Evolutionary conservation across 2,113 vertebrate genomes (phyloP), one percentile per base, ranked within the genome.

Genomic region (Ictalurus punctatus): DNA sequence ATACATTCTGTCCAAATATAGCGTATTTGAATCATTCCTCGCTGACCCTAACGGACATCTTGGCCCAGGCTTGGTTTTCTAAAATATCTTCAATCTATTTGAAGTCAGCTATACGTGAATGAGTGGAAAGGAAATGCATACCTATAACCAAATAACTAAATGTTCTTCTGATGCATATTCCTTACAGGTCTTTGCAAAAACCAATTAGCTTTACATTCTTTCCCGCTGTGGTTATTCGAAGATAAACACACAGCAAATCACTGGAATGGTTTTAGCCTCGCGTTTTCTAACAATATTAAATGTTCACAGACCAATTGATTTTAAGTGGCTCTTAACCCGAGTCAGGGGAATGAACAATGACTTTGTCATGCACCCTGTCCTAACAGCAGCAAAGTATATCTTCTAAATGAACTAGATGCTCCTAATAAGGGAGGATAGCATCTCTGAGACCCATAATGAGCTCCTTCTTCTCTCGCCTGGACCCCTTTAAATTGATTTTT

Each of bases 401-500:
- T 91, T 74, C 94, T 94, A 93, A 95, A 94, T 90, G 88, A 93
- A 91, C 90, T 74, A 23, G 80, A 88, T 58, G 40, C 92, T 92
- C 88, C 44, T 91, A 92, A 91, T 83, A 88, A 90, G 92, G 91
- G 92, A 94, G 91, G 91, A 79, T 73, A 91, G 90, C 82, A 17
- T 37, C 86, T 85, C 90, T 69, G 90, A 74, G 56, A 63, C 85
- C 83, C 84, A 93, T 95, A 94, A 95, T 91, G 34, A 90, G 90
- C 88, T 86, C 89, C 92, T 92, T 92, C 91, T 94, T 93, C 92
- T 89, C 89, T 73, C 89, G 91, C 89, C 88, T 78, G 61, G 93
- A 91, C 91, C 90, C 88, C 73, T 9, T 91, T 89, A 85, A 89
- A 95, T 95, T 94, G 93, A 95, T 95, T 95, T 95, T 95, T 92